phyloP scores from a whole-genome alignment of 64 coral and sea anemone species.

The Porites australiensis region DNA sequence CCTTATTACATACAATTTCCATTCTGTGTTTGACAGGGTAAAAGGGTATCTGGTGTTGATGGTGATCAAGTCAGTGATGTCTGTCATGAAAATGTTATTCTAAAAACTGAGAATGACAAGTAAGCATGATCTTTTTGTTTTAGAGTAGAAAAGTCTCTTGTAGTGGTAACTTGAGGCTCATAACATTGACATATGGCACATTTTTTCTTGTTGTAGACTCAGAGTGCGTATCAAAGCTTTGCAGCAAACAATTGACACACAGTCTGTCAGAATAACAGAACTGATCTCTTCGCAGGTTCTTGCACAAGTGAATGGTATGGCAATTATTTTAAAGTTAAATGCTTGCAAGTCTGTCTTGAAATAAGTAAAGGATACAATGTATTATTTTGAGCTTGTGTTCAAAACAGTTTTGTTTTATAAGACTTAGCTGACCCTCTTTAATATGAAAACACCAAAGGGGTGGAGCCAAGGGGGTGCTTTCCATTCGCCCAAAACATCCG shows the following conservation, averaged over 20 bases:
- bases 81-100: slow-evolving; percentile 89
- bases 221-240: slow-evolving; percentile 91
- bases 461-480: too few species aligned
- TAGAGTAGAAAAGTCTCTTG: too few species aligned
- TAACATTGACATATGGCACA: not conserved
- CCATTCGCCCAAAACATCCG: too few species aligned
- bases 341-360: too few species aligned
- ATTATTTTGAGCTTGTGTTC: too few species aligned
- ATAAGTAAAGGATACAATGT: too few species aligned
- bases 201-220: slow-evolving; percentile 66
- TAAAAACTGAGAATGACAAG: slow-evolving; percentile 99
- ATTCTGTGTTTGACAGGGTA: slow-evolving; percentile 60
- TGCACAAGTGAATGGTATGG: slow-evolving; percentile 74
- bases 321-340: not conserved
- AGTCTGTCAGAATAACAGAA: slow-evolving; percentile 91
- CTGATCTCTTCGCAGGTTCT: slow-evolving; percentile 84
- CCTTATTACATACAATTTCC: not conserved
- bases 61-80: slow-evolving; percentile 90
- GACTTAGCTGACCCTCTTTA: too few species aligned
- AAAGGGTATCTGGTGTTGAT: slow-evolving; percentile 79
- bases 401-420: too few species aligned
- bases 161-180: not conserved
- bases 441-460: too few species aligned
- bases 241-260: slow-evolving; percentile 89
- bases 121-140: slow-evolving; percentile 26